A percentile compares a stretch with the other conserved stretches of the same genome.
These are phyloP conservation scores for Anisognathus igniventris DNA, from an alignment of 2,797 vertebrate species.

Conservation along the genomic window DNA sequence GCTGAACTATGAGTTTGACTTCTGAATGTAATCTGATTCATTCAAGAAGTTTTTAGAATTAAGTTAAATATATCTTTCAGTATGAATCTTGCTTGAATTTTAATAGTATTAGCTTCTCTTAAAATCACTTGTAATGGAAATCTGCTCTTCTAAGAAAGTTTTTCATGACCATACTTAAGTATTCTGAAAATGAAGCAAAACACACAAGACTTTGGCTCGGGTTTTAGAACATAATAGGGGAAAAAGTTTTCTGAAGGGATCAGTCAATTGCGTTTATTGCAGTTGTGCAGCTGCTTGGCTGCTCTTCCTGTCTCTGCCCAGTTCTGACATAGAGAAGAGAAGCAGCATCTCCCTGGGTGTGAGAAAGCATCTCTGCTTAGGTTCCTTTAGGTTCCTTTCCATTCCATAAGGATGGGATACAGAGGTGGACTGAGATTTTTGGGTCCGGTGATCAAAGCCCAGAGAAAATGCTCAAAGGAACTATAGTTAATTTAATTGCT, in stretches of 20 bases:
- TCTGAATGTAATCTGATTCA: not conserved
- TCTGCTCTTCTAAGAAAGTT: not conserved
- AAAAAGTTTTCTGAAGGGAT: not conserved
- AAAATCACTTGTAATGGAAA: not conserved
- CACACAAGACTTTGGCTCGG: not conserved
- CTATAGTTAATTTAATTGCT: not conserved
- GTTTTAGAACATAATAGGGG: not conserved
- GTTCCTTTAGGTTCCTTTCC: not conserved
- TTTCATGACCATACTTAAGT: not conserved
- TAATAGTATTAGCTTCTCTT: not conserved
- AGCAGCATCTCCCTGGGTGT: not conserved
- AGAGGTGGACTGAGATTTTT: not conserved
- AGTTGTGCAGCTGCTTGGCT: not conserved
- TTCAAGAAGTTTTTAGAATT: not conserved
- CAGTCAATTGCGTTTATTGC: fast-evolving
- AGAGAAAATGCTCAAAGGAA: not conserved
- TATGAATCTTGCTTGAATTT: not conserved
- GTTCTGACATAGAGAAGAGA: fast-evolving
- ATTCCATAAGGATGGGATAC: not conserved
- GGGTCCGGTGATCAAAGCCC: not conserved
- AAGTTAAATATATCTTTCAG: not conserved
- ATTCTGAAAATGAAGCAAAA: not conserved
- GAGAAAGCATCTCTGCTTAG: not conserved
- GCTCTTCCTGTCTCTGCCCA: not conserved
- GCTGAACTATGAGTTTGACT: not conserved